These are phyloP conservation scores for Chloroceryle aenea DNA, from an alignment of 2,113 vertebrate genomes.

Conservation along the genomic window DNA sequence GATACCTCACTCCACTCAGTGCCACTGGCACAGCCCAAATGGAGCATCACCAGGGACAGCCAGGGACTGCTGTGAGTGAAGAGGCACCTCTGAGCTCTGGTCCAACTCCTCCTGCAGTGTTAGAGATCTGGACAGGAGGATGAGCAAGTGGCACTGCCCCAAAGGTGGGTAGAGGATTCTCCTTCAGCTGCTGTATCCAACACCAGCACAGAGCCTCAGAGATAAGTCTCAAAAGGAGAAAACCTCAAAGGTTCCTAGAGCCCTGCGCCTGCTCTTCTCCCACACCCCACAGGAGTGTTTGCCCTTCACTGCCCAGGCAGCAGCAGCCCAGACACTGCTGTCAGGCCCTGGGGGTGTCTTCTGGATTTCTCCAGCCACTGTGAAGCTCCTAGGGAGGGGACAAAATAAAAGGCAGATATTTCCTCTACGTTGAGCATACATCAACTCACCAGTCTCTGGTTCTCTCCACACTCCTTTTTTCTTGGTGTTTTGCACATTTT, in stretches of 20 bases:
- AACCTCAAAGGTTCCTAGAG: neutral
- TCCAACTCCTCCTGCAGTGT: neutral
- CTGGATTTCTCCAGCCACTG: neutral
- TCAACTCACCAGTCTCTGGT: neutral
- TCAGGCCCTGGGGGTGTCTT: neutral
- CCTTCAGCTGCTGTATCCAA: neutral
- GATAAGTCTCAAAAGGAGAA: neutral
- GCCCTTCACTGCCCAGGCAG: neutral
- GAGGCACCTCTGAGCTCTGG: neutral
- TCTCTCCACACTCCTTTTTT: neutral
- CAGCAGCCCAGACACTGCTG: neutral
- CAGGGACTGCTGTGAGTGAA: neutral
- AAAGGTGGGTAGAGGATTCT: too few relatives aligned
- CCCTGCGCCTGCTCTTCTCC: neutral
- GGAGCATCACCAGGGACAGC: neutral
- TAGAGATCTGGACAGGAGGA: neutral
- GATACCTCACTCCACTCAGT: neutral
- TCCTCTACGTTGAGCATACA: neutral
- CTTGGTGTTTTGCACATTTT: neutral
- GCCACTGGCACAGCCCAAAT: neutral
- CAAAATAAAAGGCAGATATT: neutral
- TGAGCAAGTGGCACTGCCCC: neutral
- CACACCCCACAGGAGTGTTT: fast-evolving
- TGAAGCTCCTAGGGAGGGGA: neutral
- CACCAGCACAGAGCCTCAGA: neutral